Evolutionary conservation across 2,888 invertebrate genomes (phyloP), one percentile per base, ranked within the genome.

Genomic region (Aspidiotus destructor): DNA sequence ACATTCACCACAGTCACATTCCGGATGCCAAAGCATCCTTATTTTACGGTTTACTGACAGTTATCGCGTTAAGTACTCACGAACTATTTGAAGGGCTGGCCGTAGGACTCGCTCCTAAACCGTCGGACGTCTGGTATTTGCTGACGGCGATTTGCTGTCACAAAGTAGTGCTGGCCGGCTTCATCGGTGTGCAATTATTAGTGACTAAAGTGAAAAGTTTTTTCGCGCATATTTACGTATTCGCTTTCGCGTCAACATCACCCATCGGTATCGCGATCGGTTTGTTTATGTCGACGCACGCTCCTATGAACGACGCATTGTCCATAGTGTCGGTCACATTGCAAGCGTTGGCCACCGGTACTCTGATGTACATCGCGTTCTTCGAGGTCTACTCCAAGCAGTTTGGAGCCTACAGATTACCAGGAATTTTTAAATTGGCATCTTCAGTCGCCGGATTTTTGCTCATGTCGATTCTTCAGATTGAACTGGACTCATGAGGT

Each of bases 301-400:
- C 61, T 57, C 42, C 40, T 5, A 63, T 65, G 55, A 62, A 70
- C 17, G 53, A 64, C 11, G 57, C 58, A 5, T 60, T 72, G 64
- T 68, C 68, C 13, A n/a, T 73, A 7, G 53, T 72, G 9, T 73
- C 82, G 3, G 79, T 83, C 10, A 62, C 74, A 1, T 77, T 84
- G 2, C 86, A 88, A 76, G 87, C 86, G 7, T 80, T 89, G 78
- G 88, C 89, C 0, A 86, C 86, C 55, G 89, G 89, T 8, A 89
- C 89, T 0, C 81, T 89, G 61, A 78, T 89, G 11, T 89, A 88
- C 77, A 86, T 90, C 10, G 87, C 88, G 1, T 88, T 88, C 77
- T 88, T 89, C 78, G 89, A 89, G 78, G 85, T 89, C n/a, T 79
- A 89, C 16, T 74, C 78, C 80, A 40, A 80, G 79, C 72, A 83